Evolutionary conservation across 2,797 vertebrate genomes (phyloP), one percentile per base, ranked within the genome.

Genomic region (Poeciliopsis infans): DNA sequence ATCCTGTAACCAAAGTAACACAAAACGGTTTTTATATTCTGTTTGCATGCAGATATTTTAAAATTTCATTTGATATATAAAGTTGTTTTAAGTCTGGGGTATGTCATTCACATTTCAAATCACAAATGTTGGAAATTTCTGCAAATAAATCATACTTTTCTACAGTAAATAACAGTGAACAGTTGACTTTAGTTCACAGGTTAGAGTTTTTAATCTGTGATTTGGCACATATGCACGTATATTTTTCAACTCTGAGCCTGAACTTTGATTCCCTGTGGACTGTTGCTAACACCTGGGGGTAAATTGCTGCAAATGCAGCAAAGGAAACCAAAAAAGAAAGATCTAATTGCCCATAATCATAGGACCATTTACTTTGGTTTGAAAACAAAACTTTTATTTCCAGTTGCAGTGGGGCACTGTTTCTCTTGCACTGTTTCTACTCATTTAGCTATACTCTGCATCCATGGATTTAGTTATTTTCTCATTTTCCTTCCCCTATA

Each of bases 271-370:
- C 82, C 87, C 80, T 46, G 86, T 51, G 82, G 85, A 80, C 76
- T 71, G 80, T 82, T 76, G 66, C 74, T 39, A 80, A 87, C 89
- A 92, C 85, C 90, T 92, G 87, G 87, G 88, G 81, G 75, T 76
- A 78, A 80, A 88, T 82, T 7, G 8, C 75, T 86, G 84, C 64
- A 87, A 87, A 86, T 76, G 66, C 43, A 78, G 77, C 74, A 23
- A 55, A 79, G 83, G 18, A 59, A 80, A 85, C 8, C 11, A 31
- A 12, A 59, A 74, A 74, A 39, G 20, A 79, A 84, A 82, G 79
- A 80, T 78, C 49, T 68, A 76, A 78, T 83, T 78, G 68, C 13
- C 61, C 76, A 70, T 31, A 70, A 64, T 70, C 55, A 39, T 31
- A 43, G 45, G 74, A 79, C 72, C 36, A 7, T n/a, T 28, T 39